Evolutionary conservation across 2,797 vertebrate species (phyloP).

Genomic region (Acrocephalus scirpaceus): DNA sequence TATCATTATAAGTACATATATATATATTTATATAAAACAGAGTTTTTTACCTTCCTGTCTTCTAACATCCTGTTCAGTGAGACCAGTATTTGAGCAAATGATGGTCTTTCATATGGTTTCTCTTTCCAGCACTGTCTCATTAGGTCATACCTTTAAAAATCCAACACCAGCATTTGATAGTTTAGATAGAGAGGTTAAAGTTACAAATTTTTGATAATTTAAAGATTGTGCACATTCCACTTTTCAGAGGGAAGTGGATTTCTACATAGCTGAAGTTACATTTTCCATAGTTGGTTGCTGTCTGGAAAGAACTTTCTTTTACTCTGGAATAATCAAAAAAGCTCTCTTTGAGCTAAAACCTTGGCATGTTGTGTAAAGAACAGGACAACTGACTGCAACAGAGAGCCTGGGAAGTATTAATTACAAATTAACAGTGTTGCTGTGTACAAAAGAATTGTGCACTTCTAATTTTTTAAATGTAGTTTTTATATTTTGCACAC

Average conservation of each 20-base stretch:
- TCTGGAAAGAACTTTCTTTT: neutral
- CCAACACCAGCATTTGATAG: neutral
- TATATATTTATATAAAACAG: neutral
- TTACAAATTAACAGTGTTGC: neutral
- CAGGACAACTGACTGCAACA: neutral
- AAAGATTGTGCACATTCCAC: neutral
- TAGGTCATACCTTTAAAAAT: slow-evolving; percentile 81
- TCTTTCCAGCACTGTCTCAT: slow-evolving; percentile 90
- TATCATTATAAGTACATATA: neutral
- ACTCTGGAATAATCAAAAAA: neutral
- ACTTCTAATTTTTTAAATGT: neutral
- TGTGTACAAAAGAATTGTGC: neutral
- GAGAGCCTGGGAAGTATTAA: neutral
- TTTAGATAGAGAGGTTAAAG: neutral
- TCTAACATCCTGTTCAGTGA: slow-evolving; percentile 88
- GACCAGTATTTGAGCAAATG: slow-evolving; percentile 86
- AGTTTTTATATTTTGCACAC: neutral
- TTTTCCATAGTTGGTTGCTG: neutral
- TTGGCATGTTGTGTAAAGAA: neutral
- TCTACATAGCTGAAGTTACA: neutral
- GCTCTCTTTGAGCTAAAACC: neutral
- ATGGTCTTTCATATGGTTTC: slow-evolving; percentile 88
- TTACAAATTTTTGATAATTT: neutral
- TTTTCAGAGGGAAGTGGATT: neutral
- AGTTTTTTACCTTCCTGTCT: slow-evolving; percentile 83